Evolutionary conservation across 2,888 invertebrate species (phyloP).

Genomic region (Apamea epomidion): DNA sequence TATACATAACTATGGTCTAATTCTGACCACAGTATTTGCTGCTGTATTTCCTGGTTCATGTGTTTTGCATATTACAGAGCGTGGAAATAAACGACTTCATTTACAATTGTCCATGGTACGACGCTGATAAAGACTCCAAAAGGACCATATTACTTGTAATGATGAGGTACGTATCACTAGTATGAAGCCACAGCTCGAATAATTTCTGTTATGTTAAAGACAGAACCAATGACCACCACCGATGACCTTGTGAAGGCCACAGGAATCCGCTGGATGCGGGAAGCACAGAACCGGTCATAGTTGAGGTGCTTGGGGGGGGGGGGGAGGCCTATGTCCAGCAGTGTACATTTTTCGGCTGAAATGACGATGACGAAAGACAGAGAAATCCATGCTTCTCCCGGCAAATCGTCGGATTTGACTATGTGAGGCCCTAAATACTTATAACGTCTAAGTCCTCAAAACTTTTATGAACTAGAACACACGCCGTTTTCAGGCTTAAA

Average conservation of each 20-base stretch:
- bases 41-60: background rate
- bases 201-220: background rate
- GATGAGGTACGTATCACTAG: slow-evolving; percentile 70
- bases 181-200: background rate
- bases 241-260: too few relatives aligned
- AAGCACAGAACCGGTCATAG: too few relatives aligned
- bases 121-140: slow-evolving; percentile 71
- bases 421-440: background rate
- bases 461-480: background rate
- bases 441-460: background rate
- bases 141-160: slow-evolving; percentile 75
- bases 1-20: background rate
- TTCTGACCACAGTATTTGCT: background rate
- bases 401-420: background rate
- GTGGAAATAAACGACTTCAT: slow-evolving; percentile 73
- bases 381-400: background rate
- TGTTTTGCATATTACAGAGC: slow-evolving; percentile 74
- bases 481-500: background rate
- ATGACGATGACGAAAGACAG: too few relatives aligned
- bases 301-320: too few relatives aligned
- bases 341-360: too few relatives aligned
- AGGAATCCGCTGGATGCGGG: too few relatives aligned
- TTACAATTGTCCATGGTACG: slow-evolving; percentile 80
- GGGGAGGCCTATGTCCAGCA: too few relatives aligned
- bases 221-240: background rate